Conservation (phyloP, 2,797 vertebrate genomes). For the Poecilia wingei region DNA sequence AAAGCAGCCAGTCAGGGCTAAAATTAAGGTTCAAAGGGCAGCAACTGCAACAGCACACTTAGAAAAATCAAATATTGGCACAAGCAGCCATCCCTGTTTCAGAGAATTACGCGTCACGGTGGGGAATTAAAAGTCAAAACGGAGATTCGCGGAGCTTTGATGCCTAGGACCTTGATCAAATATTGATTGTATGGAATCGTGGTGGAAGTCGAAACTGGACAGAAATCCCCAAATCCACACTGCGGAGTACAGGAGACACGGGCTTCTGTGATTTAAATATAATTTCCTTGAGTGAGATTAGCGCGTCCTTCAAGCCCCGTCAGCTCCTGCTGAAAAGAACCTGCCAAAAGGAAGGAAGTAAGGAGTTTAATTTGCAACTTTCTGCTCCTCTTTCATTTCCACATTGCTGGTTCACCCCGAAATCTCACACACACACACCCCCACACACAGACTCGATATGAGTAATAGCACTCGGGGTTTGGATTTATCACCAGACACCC, state of each 20-base stretch:
- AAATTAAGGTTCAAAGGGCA: constrained; percentile 59
- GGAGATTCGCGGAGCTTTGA: constrained; percentile 26
- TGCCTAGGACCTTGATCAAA: constrained; percentile 69
- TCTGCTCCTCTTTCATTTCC: constrained; percentile 58
- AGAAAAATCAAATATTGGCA: constrained; percentile 71
- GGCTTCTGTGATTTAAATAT: constrained; percentile 75
- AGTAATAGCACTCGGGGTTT: constrained; percentile 42
- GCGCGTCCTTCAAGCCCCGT: constrained; percentile 41
- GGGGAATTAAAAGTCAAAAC: constrained; percentile 55
- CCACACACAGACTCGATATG: constrained; percentile 39
- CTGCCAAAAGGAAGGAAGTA: constrained; percentile 57
- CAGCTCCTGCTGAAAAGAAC: constrained; percentile 56
- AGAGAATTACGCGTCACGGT: constrained; percentile 33
- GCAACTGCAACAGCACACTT: constrained; percentile 38
- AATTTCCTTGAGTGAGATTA: constrained; percentile 57
- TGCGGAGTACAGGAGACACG: constrained; percentile 43
- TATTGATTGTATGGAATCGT: constrained; percentile 75
- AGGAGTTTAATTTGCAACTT: constrained; percentile 69
- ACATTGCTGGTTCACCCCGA: constrained; percentile 60
- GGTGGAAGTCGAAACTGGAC: constrained; percentile 63
- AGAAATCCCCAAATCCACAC: constrained; percentile 66
- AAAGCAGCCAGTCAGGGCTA: constrained; percentile 35
- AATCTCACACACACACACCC: constrained; percentile 19
- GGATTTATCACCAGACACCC: constrained; percentile 54
- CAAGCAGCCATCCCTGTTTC: constrained; percentile 41